A percentile compares a stretch with the other conserved stretches of the same genome.
Evolutionary conservation across 2,888 invertebrate species (phyloP).

Genomic region (Lysandra coridon): DNA sequence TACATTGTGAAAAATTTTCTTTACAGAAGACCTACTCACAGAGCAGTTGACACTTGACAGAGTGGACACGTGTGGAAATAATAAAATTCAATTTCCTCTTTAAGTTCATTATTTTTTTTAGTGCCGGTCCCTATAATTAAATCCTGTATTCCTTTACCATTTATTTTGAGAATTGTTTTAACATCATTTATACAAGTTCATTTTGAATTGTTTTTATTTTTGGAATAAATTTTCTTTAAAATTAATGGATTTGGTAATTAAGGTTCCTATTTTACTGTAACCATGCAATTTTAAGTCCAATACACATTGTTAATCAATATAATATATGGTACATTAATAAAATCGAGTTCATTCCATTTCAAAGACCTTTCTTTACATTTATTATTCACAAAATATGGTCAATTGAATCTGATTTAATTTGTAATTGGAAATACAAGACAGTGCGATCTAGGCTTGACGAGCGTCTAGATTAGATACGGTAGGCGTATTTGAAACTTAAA

Average conservation of each 20-base stretch:
- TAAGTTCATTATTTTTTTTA: conserved; percentile 72
- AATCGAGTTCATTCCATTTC: conserved; percentile 21
- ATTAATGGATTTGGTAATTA: conserved; percentile 71
- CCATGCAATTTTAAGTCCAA: conserved; percentile 19
- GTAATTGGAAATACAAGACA: too few species aligned
- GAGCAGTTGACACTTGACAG: conserved; percentile 72
- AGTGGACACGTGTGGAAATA: conserved; percentile 80
- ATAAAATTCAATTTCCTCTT: conserved; percentile 78
- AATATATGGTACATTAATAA: conserved; percentile 17
- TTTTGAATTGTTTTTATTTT: conserved; percentile 77
- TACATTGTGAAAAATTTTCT: conserved; percentile 73
- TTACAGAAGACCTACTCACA: conserved; percentile 77
- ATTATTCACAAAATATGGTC: not conserved
- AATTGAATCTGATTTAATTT: too few species aligned
- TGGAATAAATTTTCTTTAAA: conserved; percentile 78
- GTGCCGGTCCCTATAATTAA: conserved; percentile 68
- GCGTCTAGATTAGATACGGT: too few species aligned
- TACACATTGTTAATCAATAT: conserved; percentile 20
- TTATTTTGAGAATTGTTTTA: conserved; percentile 77
- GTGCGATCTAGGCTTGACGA: too few species aligned
- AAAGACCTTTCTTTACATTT: conserved; percentile 13
- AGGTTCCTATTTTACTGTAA: conserved; percentile 63
- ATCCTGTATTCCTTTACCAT: conserved; percentile 68
- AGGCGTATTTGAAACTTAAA: too few species aligned
- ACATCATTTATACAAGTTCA: conserved; percentile 52